Conservation (phyloP, 2,113 vertebrate genomes). For the Antigone vipio region DNA sequence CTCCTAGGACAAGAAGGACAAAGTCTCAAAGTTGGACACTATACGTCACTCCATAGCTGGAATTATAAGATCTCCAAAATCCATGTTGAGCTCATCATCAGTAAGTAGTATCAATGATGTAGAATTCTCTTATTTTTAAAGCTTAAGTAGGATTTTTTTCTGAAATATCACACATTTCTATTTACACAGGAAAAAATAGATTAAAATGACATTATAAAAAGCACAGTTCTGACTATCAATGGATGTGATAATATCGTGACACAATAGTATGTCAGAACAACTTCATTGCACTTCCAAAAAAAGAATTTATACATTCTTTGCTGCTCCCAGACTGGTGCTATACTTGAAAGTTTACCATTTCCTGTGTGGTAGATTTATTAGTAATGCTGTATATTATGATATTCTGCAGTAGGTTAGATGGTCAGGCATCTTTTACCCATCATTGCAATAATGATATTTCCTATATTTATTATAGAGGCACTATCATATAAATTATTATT, state of each 20-base stretch:
- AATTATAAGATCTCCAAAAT: constrained; percentile 88
- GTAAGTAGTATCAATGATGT: constrained; percentile 71
- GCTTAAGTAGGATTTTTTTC: neutral
- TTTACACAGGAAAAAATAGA: neutral
- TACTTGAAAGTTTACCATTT: neutral
- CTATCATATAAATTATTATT: neutral
- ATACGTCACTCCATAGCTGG: constrained; percentile 90
- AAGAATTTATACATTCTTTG: neutral
- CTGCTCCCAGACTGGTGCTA: neutral
- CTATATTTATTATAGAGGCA: neutral
- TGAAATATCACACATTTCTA: neutral
- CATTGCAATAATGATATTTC: neutral
- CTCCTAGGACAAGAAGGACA: constrained; percentile 87
- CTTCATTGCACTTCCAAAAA: neutral
- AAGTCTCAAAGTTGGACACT: constrained; percentile 86
- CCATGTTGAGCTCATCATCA: constrained; percentile 82
- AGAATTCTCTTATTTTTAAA: neutral
- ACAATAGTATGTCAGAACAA: neutral
- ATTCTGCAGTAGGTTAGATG: neutral
- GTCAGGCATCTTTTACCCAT: neutral
- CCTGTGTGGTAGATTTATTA: neutral
- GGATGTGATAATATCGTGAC: neutral
- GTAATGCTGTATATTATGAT: neutral
- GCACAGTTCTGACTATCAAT: neutral
- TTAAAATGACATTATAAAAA: neutral